Conservation (phyloP, 2,113 vertebrate species). For the Periophthalmus modestus region DNA sequence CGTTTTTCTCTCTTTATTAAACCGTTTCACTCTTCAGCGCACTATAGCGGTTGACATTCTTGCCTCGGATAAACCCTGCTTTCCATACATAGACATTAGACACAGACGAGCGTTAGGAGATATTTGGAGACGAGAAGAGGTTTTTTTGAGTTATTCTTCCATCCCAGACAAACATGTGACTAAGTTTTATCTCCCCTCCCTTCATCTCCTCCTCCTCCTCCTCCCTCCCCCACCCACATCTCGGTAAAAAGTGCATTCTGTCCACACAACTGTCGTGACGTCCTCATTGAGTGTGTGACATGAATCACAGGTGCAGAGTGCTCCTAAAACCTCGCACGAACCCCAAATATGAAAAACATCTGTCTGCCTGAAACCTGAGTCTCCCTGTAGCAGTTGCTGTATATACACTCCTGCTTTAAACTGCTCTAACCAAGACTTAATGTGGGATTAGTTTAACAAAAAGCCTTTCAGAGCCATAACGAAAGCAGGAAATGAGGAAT, state of each 20-base stretch:
- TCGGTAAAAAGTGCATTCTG: background rate
- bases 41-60: no score
- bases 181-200: background rate
- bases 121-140: background rate
- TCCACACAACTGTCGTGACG: slow-evolving; percentile 21
- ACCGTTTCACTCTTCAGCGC: no score
- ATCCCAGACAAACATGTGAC: slow-evolving; percentile 10
- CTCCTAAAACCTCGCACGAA: slow-evolving; percentile 37
- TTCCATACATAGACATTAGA: no score
- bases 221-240: background rate
- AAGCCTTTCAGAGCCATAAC: background rate
- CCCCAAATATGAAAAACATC: slow-evolving; percentile 63
- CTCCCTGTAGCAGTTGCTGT: slow-evolving; percentile 51
- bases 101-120: no score
- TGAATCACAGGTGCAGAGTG: slow-evolving; percentile 49
- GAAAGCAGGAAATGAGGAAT: slow-evolving; percentile 1
- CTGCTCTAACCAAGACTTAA: slow-evolving; percentile 22
- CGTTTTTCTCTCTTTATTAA: no score
- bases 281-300: slow-evolving; percentile 41
- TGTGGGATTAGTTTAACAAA: slow-evolving; percentile 7
- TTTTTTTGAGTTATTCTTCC: background rate
- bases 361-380: slow-evolving; percentile 56
- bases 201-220: background rate
- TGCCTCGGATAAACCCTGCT: no score
- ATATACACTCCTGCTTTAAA: slow-evolving; percentile 12